phyloP scores from a whole-genome alignment of 2,113 vertebrate genomes.

The Nothocercus julius region DNA sequence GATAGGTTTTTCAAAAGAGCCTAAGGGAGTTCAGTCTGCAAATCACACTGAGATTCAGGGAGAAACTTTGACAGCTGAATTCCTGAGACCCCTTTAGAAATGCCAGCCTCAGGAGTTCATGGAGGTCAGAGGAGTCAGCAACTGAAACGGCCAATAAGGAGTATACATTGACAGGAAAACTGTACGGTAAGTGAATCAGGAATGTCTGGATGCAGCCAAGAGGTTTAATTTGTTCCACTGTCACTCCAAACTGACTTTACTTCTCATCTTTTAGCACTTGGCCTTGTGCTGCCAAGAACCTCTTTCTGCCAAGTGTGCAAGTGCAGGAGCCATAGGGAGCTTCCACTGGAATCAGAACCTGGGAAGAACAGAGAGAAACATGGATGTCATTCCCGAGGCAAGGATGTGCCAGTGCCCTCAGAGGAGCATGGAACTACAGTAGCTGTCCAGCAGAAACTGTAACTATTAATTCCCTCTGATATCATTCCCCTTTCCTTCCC shows the following conservation, averaged over 20 bases:
- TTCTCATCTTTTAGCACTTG: slow-evolving; percentile 12
- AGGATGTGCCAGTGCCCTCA: not conserved
- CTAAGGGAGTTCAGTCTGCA: slow-evolving; percentile 3
- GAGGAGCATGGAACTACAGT: not conserved
- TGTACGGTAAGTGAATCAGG: not conserved
- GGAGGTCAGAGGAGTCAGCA: not conserved
- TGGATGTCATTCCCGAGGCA: not conserved
- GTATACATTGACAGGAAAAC: not conserved
- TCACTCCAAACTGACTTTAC: slow-evolving; percentile 11
- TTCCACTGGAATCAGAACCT: slow-evolving; percentile 92
- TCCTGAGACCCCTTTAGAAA: slow-evolving; percentile 9
- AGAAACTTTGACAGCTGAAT: not conserved
- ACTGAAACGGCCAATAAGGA: not conserved
- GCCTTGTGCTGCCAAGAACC: slow-evolving; percentile 80
- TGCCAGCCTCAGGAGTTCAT: not conserved
- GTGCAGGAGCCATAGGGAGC: slow-evolving; percentile 91
- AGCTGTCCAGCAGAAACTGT: not conserved
- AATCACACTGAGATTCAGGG: not conserved
- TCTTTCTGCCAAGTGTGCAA: slow-evolving; percentile 84
- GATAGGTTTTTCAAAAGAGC: slow-evolving; percentile 5
- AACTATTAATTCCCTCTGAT: not conserved
- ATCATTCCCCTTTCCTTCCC: not conserved
- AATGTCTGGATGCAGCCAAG: not conserved
- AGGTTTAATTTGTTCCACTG: not conserved
- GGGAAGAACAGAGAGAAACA: not conserved